phyloP scores from a whole-genome alignment of 1,140 invertebrate species.

The Cydia splendana region DNA sequence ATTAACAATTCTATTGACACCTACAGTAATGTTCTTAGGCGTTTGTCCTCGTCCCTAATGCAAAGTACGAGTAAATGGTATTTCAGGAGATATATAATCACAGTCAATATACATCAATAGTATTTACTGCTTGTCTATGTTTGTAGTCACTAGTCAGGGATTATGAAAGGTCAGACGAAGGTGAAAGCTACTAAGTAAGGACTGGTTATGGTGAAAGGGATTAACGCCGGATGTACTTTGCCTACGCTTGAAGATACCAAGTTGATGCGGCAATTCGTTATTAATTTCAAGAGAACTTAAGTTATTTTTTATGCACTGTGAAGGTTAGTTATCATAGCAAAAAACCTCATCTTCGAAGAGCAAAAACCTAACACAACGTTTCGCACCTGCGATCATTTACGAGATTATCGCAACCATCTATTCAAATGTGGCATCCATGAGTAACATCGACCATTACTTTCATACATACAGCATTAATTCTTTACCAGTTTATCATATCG shows the following conservation, averaged over 20 bases:
- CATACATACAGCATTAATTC: conserved; percentile 28
- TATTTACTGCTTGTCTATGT: conserved; percentile 4
- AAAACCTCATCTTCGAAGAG: neutral
- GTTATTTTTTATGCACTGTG: neutral
- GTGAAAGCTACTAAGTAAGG: conserved; percentile 23
- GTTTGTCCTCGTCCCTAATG: conserved; percentile 18
- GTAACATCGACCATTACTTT: conserved; percentile 21
- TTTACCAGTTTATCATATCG: conserved; percentile 23
- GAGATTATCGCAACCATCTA: neutral
- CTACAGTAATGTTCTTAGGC: conserved; percentile 38
- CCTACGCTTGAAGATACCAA: neutral
- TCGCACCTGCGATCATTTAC: conserved; percentile 3
- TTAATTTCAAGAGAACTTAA: neutral
- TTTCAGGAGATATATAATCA: neutral
- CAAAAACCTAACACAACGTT: neutral
- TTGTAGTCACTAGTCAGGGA: neutral
- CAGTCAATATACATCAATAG: neutral
- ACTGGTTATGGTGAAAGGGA: conserved; percentile 31
- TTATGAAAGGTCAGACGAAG: conserved; percentile 20
- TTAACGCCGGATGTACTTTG: conserved; percentile 6
- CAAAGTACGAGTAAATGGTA: neutral
- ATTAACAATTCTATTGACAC: conserved; percentile 61
- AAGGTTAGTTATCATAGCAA: neutral
- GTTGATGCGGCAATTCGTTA: neutral
- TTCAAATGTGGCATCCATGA: conserved; percentile 1